Evolutionary conservation across 2,888 invertebrate species (phyloP).

Genomic region (Zootermopsis nevadensis): DNA sequence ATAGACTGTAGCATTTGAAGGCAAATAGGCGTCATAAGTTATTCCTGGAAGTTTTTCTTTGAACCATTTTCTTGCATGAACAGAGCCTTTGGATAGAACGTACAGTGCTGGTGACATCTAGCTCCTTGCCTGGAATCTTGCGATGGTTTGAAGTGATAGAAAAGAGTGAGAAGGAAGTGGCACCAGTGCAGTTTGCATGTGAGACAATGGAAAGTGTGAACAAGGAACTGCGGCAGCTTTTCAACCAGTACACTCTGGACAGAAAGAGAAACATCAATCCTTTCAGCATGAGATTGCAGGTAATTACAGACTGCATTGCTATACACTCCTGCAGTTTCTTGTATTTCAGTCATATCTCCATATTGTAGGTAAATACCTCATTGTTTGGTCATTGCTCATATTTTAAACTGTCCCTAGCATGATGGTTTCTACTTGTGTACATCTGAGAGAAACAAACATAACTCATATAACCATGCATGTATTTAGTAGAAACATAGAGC

Average conservation of each 20-base stretch:
- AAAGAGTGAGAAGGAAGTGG: constrained; percentile 78
- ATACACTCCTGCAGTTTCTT: no score
- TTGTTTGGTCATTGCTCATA: no score
- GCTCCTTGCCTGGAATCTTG: constrained; percentile 88
- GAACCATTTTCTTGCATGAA: constrained; percentile 51
- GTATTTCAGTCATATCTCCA: no score
- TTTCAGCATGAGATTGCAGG: constrained; percentile 88
- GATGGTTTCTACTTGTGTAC: no score
- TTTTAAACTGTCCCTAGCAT: no score
- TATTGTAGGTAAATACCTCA: no score
- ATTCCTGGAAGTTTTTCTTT: not conserved
- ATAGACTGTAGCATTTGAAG: no score
- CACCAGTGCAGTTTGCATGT: constrained; percentile 90
- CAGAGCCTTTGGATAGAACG: constrained; percentile 94
- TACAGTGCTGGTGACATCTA: constrained; percentile 85
- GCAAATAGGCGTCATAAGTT: not conserved
- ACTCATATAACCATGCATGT: no score
- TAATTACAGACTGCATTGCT: constrained; percentile 47
- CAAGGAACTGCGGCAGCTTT: constrained; percentile 83
- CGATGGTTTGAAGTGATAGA: constrained; percentile 93
- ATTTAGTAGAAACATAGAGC: no score
- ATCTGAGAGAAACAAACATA: no score
- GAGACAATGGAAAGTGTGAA: constrained; percentile 94
- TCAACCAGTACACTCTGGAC: constrained; percentile 83
- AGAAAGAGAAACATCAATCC: constrained; percentile 88